Base-by-base conservation (phyloP, 2,113 vertebrate species). In the Cyanocitta stelleri region DNA sequence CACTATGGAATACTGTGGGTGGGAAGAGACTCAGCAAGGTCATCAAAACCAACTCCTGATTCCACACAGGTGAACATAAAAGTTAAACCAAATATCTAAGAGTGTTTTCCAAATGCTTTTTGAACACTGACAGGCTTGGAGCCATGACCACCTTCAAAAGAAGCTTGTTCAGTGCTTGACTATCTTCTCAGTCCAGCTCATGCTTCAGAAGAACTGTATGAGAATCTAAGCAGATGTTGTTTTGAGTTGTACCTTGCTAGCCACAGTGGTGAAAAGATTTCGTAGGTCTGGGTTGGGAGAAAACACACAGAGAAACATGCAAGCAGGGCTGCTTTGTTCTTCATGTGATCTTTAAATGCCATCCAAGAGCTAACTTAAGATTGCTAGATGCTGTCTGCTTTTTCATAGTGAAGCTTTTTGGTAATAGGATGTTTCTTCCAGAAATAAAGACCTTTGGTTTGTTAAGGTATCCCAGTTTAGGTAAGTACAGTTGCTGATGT, bases 1-100 rank as follows among this genome's bases (percentile, higher is more conserved):
- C 26, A 13, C 48, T 27, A 0, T 16, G 32, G 55, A 75, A 35
- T 7, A 55, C 35, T 1, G 0, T 76, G 71, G 13, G 8, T 13
- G 21, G 21, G 48, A 69, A 55, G 22, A 35, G 17, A 16, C 30
- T 69, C 32, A 63, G 13, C 3, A 63, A 33, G 27, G 29, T 48
- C 73, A 63, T 37, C 33, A 64, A 64, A 63, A 55, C 44, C 35
- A 43, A 43, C 13, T 51, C 49, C 30, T 73, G 12, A 61, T 18
- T 69, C 51, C 0, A 4, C n/a, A 56, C 7, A 69, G 21, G 26
- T 10, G 16, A 82, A 52, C 43, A 30, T 24, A 16, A 56, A 63
- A 37, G 49, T 49, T 33, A 33, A 43, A 48, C 54, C 10, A 48
- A 49, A 5, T 55, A 23, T 37, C 26, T 24, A 8, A 33, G 35